Base-by-base conservation (phyloP, 2,888 invertebrate genomes). In the Shargacucullia verbasci region DNA sequence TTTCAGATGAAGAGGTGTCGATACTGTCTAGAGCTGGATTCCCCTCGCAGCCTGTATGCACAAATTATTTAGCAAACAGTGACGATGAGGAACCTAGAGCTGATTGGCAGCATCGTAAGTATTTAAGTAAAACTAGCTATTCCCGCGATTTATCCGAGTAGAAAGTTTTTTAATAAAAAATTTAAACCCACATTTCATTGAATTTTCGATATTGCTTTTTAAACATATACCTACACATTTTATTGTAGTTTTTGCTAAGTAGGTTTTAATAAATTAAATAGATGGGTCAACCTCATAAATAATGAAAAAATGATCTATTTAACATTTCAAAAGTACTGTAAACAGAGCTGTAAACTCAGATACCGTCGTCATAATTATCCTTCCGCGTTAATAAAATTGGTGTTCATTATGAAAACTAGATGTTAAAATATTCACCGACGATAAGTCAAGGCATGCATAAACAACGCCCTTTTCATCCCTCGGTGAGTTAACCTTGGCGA, bases 41-140 rank as follows among this genome's bases (percentile, higher is more conserved):
- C 84, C 96, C 96, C 0, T 94, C 94, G 71, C 95, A 96, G 61
- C 95, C 96, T 77, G 94, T 95, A 63, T 98, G 98, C 90, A 96
- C 97, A 84, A 97, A 97, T 92, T 97, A 98, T 86, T 94, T 98
- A 81, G 96, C 97, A 7, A 95, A 95, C 35, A 95, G 95, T 58
- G 95, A 95, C 55, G 96, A 97, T 63, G 97, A 97, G 70, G 97
- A 97, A 81, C 96, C 96, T 11, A 94, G 96, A 72, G 96, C 96
- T 55, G 97, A 97, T 81, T 97, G 97, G 97, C 96, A 96, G 89
- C 96, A 96, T 87, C 95, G 96, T 96, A 93, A 96, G 96, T 95
- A 6, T 20, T n/a, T n/a, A n/a, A n/a, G n/a, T n/a, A n/a, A n/a
- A n/a, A n/a, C n/a, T n/a, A n/a, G n/a, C n/a, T n/a, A n/a, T n/a